These are phyloP conservation scores for Lysandra coridon DNA, from an alignment of 2,888 invertebrate genomes.

Conservation along the genomic window DNA sequence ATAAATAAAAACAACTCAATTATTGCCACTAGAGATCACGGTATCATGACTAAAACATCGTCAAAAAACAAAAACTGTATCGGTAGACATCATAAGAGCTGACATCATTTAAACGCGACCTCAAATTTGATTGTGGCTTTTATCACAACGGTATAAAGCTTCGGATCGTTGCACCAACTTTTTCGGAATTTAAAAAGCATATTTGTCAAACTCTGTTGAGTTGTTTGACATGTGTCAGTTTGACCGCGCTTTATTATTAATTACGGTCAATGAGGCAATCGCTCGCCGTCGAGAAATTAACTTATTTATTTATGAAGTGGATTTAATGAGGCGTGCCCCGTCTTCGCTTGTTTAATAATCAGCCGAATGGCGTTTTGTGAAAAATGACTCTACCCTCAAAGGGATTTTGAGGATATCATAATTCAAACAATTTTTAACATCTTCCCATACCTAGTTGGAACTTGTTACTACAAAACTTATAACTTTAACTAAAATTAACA, in stretches of 20 bases:
- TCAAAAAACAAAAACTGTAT: constrained; percentile 37
- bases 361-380: not conserved
- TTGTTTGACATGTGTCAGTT: constrained; percentile 67
- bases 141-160: constrained; percentile 33
- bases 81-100: constrained; percentile 45
- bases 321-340: not conserved
- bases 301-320: constrained; percentile 21
- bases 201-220: constrained; percentile 45
- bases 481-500: no score
- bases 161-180: constrained; percentile 29
- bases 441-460: no score
- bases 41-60: constrained; percentile 20
- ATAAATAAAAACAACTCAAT: constrained; percentile 15
- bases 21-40: constrained; percentile 18
- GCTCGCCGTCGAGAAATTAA: constrained; percentile 19
- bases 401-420: not conserved
- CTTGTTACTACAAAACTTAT: no score
- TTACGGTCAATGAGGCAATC: constrained; percentile 44
- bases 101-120: constrained; percentile 25
- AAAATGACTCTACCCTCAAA: not conserved
- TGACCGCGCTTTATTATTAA: constrained; percentile 64
- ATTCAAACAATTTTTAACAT: no score
- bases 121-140: not conserved
- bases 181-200: constrained; percentile 23
- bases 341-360: not conserved